phyloP scores from a whole-genome alignment of 2,888 invertebrate genomes.

The Sesia bembeciformis region DNA sequence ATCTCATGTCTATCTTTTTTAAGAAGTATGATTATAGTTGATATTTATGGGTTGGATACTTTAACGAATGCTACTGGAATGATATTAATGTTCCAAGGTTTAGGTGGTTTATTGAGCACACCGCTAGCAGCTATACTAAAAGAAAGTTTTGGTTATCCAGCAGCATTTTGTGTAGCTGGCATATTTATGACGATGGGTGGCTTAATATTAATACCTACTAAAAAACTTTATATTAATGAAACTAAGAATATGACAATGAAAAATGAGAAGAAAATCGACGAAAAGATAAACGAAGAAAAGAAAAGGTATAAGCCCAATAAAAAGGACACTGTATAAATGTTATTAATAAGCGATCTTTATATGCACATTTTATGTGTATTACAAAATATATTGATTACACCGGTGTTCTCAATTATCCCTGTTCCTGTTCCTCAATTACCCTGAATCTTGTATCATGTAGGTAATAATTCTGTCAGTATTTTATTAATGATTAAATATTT shows the following conservation, averaged over 20 bases:
- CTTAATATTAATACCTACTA: constrained; percentile 31
- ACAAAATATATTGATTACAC: too few relatives aligned
- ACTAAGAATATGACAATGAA: constrained; percentile 7
- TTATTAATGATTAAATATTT: not conserved
- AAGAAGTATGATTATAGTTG: constrained; percentile 46
- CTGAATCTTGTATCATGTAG: too few relatives aligned
- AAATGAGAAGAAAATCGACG: not conserved
- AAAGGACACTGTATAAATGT: too few relatives aligned
- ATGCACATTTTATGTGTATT: too few relatives aligned
- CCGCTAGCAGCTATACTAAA: constrained; percentile 45
- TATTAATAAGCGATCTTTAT: too few relatives aligned
- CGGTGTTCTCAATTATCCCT: too few relatives aligned
- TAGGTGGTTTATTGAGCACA: constrained; percentile 51
- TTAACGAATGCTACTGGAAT: constrained; percentile 61
- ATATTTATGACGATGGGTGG: constrained; percentile 39
- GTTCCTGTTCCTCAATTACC: too few relatives aligned
- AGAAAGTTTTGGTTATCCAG: constrained; percentile 32
- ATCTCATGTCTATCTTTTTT: constrained; percentile 36
- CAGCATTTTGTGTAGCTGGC: constrained; percentile 48
- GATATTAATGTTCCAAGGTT: constrained; percentile 50
- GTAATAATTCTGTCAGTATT: too few relatives aligned
- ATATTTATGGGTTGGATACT: constrained; percentile 53
- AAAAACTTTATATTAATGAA: constrained; percentile 21
- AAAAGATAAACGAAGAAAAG: not conserved
- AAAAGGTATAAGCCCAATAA: too few relatives aligned